Evolutionary conservation across 2,113 vertebrate genomes (phyloP).

Genomic region (Xiphophorus couchianus): DNA sequence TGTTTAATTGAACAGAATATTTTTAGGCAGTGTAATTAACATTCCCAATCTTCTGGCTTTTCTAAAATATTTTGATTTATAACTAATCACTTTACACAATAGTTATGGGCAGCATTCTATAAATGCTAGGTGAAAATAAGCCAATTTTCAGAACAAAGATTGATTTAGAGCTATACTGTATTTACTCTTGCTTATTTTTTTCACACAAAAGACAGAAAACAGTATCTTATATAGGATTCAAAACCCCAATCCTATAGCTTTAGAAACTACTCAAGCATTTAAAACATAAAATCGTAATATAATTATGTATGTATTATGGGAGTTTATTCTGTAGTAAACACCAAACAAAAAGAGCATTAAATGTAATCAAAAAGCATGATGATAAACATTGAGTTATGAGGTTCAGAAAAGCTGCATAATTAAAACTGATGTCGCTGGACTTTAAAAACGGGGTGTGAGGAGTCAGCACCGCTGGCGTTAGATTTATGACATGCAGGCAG

Average conservation of each 20-base stretch:
- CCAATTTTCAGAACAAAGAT: not conserved
- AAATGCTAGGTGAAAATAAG: too few species aligned
- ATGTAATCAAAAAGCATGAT: not conserved
- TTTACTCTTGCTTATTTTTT: not conserved
- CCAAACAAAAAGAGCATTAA: not conserved
- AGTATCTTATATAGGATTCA: not conserved
- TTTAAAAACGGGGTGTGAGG: not conserved
- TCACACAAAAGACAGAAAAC: not conserved
- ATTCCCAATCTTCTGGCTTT: too few species aligned
- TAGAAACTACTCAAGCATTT: too few species aligned
- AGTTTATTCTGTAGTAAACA: too few species aligned
- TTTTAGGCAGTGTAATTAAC: too few species aligned
- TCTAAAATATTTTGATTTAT: too few species aligned
- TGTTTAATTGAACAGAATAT: not conserved
- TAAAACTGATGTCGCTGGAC: conserved; percentile 24
- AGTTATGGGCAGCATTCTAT: too few species aligned
- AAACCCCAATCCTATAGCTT: too few species aligned
- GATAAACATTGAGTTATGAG: not conserved
- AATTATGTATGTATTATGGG: too few species aligned
- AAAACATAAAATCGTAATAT: not conserved
- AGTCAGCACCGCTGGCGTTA: conserved; percentile 37
- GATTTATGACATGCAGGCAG: conserved; percentile 53
- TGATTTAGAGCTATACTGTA: not conserved
- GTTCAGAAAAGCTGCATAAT: not conserved
- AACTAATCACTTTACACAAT: too few species aligned